Evolutionary conservation across 2,888 invertebrate species (phyloP).

Genomic region (Eudasyphora cyanicolor): DNA sequence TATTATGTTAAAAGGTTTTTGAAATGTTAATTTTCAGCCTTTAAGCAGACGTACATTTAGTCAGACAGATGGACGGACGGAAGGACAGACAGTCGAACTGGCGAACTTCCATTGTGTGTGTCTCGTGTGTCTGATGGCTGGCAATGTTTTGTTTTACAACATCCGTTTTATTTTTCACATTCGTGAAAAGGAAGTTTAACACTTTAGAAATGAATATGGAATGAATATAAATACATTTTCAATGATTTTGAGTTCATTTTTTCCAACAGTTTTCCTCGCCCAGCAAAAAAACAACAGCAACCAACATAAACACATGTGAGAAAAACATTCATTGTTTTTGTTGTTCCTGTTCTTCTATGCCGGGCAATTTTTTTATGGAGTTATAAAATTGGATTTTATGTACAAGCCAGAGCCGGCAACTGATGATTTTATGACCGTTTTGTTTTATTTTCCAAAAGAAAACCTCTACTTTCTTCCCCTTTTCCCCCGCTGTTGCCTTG

Average conservation of each 20-base stretch:
- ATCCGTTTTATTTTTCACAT: constrained; percentile 20
- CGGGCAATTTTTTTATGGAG: constrained; percentile 16
- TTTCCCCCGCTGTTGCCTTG: neutral
- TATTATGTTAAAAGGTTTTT: neutral
- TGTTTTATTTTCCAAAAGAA: neutral
- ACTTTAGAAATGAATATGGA: constrained; percentile 6
- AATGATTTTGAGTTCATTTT: neutral
- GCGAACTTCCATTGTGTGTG: too few relatives aligned
- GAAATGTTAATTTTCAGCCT: constrained; percentile 18
- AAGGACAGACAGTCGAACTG: neutral
- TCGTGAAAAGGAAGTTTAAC: constrained; percentile 38
- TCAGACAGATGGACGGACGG: neutral
- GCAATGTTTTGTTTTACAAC: constrained; percentile 18
- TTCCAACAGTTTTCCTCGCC: neutral
- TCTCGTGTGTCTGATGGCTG: neutral
- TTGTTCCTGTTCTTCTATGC: neutral
- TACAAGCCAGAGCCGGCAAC: neutral
- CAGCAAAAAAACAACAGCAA: neutral
- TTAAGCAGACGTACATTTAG: neutral
- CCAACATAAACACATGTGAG: constrained; percentile 26
- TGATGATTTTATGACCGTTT: constrained; percentile 19
- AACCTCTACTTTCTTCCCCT: neutral
- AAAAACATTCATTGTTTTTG: constrained; percentile 1
- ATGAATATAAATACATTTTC: constrained; percentile 20
- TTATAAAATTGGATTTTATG: constrained; percentile 26